phyloP scores from a whole-genome alignment of 2,797 vertebrate genomes.

The Pygocentrus nattereri region DNA sequence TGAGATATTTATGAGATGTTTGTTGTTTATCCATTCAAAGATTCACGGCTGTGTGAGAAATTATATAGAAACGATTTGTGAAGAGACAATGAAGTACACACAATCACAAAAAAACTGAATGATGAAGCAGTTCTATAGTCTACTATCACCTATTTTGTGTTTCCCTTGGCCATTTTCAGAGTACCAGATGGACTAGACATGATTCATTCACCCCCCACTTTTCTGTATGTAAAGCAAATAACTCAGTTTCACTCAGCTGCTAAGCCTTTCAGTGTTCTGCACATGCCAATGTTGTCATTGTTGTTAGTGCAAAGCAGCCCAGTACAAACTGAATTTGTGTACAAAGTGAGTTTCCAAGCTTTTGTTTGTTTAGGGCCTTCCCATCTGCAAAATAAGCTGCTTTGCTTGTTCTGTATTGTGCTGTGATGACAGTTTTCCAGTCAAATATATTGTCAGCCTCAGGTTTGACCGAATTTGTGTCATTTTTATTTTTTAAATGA shows the following conservation, averaged over 20 bases:
- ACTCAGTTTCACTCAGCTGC: neutral
- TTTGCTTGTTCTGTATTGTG: no score
- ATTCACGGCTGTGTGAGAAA: neutral
- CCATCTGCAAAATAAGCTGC: no score
- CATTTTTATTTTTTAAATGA: no score
- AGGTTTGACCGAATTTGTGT: no score
- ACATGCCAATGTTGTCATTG: neutral
- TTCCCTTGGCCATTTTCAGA: neutral
- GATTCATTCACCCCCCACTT: neutral
- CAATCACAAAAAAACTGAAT: neutral
- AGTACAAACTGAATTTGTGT: neutral
- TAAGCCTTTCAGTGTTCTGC: neutral
- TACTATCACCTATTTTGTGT: neutral
- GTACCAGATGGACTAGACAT: neutral
- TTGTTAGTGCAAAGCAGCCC: neutral
- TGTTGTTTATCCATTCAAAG: neutral
- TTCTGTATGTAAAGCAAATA: constrained; percentile 11
- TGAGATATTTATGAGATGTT: neutral
- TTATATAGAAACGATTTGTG: neutral
- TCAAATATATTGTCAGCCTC: no score
- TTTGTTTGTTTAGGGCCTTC: neutral
- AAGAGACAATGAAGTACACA: neutral
- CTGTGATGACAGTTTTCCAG: no score
- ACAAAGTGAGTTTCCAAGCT: neutral
- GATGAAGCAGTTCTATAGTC: no score